Percentiles rank a stretch among this genome's conserved stretches.
Conservation (phyloP, 2,888 invertebrate species). For the Eupsilia transversa region DNA sequence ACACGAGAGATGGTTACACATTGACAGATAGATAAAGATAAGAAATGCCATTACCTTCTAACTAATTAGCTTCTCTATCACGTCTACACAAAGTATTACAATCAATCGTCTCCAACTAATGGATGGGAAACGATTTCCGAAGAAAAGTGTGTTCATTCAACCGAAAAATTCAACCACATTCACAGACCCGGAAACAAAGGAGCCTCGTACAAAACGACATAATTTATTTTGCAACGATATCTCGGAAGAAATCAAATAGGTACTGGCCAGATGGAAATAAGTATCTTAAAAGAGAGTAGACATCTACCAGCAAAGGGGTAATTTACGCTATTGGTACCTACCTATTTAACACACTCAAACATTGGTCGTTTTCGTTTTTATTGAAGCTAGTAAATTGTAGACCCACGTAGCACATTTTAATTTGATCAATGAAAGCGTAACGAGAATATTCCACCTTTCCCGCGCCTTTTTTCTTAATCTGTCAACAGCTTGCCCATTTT, state of each 20-base stretch:
- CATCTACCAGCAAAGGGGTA: background rate
- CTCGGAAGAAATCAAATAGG: constrained; percentile 13
- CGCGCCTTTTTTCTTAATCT: constrained; percentile 5
- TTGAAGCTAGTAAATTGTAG: background rate
- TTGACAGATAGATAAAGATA: background rate
- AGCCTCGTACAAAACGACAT: constrained; percentile 25
- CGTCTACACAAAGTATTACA: constrained; percentile 41
- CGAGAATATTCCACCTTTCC: background rate
- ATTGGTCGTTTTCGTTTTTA: background rate
- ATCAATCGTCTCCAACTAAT: constrained; percentile 33
- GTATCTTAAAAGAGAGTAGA: too few species aligned
- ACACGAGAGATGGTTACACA: background rate
- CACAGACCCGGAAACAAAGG: constrained; percentile 25
- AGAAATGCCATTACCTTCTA: constrained; percentile 18
- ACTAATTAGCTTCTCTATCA: constrained; percentile 41
- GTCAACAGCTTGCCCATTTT: constrained; percentile 48
- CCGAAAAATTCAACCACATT: constrained; percentile 53
- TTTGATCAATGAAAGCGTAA: constrained; percentile 1
- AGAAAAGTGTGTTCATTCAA: constrained; percentile 37
- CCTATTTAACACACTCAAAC: background rate
- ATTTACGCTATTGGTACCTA: background rate
- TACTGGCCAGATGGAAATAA: background rate
- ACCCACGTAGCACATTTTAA: background rate
- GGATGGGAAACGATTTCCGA: constrained; percentile 36
- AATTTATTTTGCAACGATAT: constrained; percentile 19